Evolutionary conservation across 1,140 invertebrate genomes (phyloP).

Genomic region (Papilio machaon): DNA sequence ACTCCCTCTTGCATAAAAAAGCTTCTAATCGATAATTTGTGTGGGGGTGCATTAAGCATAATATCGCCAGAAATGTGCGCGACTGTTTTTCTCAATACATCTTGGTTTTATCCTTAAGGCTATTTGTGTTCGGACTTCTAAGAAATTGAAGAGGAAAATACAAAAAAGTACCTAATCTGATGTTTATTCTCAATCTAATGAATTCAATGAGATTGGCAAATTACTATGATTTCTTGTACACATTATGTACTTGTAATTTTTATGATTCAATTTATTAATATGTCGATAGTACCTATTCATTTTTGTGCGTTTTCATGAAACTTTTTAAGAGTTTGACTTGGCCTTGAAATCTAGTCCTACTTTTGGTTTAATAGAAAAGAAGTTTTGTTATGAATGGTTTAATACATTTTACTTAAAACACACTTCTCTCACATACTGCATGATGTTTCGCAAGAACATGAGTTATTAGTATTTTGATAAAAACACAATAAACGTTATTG

Average conservation of each 20-base stretch:
- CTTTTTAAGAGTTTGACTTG: not conserved
- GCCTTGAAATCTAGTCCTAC: not conserved
- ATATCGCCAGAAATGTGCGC: slow-evolving; percentile 70
- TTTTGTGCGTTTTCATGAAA: not conserved
- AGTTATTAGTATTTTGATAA: slow-evolving; percentile 22
- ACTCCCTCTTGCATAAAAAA: slow-evolving; percentile 82
- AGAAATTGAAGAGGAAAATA: slow-evolving; percentile 59
- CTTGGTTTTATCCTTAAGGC: slow-evolving; percentile 76
- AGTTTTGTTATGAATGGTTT: not conserved
- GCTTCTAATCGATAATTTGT: slow-evolving; percentile 82
- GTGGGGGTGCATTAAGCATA: slow-evolving; percentile 82
- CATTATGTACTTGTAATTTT: not conserved
- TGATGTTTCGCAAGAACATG: slow-evolving; percentile 7
- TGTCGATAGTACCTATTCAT: not conserved
- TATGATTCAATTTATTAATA: not conserved
- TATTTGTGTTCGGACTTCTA: slow-evolving; percentile 73
- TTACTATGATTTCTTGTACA: slow-evolving; percentile 5
- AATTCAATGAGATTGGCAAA: not conserved
- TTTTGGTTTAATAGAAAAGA: not conserved
- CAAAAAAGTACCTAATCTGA: slow-evolving; percentile 28
- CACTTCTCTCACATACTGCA: not conserved
- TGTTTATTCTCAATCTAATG: not conserved
- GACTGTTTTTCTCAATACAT: slow-evolving; percentile 79
- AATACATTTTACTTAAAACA: not conserved
- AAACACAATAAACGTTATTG: slow-evolving; percentile 33